These are phyloP conservation scores for Phorcus lineatus DNA, from an alignment of 2,888 invertebrate species.

Conservation along the genomic window DNA sequence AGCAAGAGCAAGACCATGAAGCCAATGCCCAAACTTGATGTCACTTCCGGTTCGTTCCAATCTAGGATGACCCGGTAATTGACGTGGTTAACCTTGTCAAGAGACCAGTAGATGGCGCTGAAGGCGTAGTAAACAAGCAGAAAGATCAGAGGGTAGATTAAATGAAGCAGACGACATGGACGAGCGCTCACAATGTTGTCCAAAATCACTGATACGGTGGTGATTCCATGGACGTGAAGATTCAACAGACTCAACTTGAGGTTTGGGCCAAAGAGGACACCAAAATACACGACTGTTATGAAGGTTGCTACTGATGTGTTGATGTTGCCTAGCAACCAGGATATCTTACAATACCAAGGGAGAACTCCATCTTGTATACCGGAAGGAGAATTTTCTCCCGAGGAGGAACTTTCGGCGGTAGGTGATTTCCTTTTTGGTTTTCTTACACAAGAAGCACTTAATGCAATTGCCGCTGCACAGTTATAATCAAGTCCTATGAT, in stretches of 20 bases:
- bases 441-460: no score
- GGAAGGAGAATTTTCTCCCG: not conserved
- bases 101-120: conserved; percentile 82
- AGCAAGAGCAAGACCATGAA: conserved; percentile 46
- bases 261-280: conserved; percentile 20
- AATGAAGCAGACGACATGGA: conserved; percentile 81
- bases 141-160: conserved; percentile 60
- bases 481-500: no score
- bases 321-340: conserved; percentile 55
- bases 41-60: conserved; percentile 73
- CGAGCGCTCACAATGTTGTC: conserved; percentile 85
- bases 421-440: no score
- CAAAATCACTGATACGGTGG: conserved; percentile 84
- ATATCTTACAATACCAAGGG: conserved; percentile 53
- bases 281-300: conserved; percentile 47
- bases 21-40: conserved; percentile 39
- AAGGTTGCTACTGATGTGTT: conserved; percentile 46
- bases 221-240: conserved; percentile 80
- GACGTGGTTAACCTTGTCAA: conserved; percentile 83
- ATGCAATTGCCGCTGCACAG: no score
- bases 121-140: conserved; percentile 78
- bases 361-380: not conserved
- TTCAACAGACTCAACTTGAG: conserved; percentile 29
- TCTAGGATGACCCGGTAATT: conserved; percentile 83
- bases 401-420: no score